phyloP scores from a whole-genome alignment of 2,888 invertebrate species.

The Omphaloscelis lunosa region DNA sequence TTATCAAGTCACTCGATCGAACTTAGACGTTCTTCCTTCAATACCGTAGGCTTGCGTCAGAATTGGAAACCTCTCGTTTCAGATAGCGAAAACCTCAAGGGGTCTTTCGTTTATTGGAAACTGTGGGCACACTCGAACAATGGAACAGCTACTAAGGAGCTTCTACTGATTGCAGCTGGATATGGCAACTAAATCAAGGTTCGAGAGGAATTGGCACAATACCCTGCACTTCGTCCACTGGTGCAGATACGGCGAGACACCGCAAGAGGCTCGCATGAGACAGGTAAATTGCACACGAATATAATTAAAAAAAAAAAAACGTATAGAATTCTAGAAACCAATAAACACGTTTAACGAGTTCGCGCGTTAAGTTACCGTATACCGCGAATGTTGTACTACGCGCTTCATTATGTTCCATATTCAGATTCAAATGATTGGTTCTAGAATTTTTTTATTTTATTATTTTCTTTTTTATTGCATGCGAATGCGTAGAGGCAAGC shows the following conservation, averaged over 20 bases:
- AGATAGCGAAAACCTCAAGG: conserved; percentile 88
- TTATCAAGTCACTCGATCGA: conserved; percentile 72
- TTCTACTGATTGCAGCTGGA: conserved; percentile 91
- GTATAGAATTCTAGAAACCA: conserved; percentile 64
- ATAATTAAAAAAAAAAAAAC: conserved; percentile 34
- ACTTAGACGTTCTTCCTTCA: conserved; percentile 77
- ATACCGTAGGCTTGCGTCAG: conserved; percentile 86
- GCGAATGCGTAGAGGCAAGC: conserved; percentile 73
- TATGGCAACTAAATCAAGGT: conserved; percentile 90
- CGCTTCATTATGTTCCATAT: conserved; percentile 50
- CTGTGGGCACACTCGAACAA: conserved; percentile 84
- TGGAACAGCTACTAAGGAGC: conserved; percentile 88
- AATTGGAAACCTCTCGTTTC: conserved; percentile 90
- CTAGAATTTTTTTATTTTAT: conserved; percentile 67
- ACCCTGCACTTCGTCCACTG: conserved; percentile 93
- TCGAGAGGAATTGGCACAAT: conserved; percentile 92
- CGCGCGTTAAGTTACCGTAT: conserved; percentile 60
- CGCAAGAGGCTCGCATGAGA: conserved; percentile 92
- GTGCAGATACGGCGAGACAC: conserved; percentile 93
- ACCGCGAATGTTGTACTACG: conserved; percentile 48
- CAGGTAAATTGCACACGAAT: conserved; percentile 89
- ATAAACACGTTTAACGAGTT: conserved; percentile 55
- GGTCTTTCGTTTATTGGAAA: conserved; percentile 87
- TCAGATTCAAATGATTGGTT: conserved; percentile 72
- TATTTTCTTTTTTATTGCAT: conserved; percentile 72